phyloP scores from a whole-genome alignment of 2,888 invertebrate genomes.

The Dioctria rufipes region DNA sequence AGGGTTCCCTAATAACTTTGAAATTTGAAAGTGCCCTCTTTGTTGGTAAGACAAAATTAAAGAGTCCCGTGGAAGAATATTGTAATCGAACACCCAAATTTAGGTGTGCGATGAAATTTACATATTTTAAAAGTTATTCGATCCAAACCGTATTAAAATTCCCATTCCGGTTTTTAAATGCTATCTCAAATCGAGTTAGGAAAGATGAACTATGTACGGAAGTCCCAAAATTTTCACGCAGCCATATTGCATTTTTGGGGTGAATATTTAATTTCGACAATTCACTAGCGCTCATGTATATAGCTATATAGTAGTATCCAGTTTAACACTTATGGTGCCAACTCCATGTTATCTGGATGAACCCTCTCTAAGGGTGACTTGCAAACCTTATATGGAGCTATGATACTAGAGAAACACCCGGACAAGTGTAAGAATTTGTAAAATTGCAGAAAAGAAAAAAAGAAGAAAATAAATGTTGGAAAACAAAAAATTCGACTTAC shows the following conservation, averaged over 20 bases:
- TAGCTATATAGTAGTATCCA: too few species aligned
- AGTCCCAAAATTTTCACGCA: background rate
- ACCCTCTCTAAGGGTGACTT: constrained; percentile 1
- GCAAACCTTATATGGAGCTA: background rate
- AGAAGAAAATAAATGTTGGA: background rate
- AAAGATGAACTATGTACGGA: background rate
- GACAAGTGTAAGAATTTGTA: constrained; percentile 34
- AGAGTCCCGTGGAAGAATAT: background rate
- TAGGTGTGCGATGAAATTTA: background rate
- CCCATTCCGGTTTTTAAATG: background rate
- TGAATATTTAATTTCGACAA: constrained; percentile 34
- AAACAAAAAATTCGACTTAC: too few species aligned
- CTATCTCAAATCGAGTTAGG: background rate
- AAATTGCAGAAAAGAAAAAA: background rate
- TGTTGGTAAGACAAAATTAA: background rate
- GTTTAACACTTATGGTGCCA: constrained; percentile 39
- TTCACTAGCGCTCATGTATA: background rate
- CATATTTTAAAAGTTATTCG: constrained; percentile 4
- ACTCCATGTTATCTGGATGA: background rate
- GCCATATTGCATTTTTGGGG: constrained; percentile 22
- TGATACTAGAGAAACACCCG: background rate
- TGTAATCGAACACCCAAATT: background rate
- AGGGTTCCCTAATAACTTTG: background rate
- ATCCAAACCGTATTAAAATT: constrained; percentile 19
- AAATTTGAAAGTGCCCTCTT: background rate